phyloP scores from a whole-genome alignment of 1,140 invertebrate genomes.

The Drosophila persimilis region DNA sequence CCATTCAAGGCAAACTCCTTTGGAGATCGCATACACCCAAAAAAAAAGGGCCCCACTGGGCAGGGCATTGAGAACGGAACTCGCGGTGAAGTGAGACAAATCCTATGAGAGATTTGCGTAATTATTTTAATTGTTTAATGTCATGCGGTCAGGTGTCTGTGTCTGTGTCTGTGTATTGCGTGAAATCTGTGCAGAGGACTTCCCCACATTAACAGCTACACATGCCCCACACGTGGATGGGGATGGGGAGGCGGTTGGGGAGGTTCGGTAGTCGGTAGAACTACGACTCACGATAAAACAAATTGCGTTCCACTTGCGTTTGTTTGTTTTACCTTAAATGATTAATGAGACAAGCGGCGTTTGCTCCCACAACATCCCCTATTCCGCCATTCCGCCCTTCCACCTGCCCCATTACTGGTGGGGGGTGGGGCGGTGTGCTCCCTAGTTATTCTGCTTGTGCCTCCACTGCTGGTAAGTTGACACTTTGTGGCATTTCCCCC shows the following conservation, averaged over 20 bases:
- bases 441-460: neutral
- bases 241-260: neutral
- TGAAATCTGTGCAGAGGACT: slow-evolving; percentile 54
- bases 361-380: slow-evolving; percentile 22
- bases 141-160: slow-evolving; percentile 71
- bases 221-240: slow-evolving; percentile 27
- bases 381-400: neutral
- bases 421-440: neutral
- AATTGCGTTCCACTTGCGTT: slow-evolving; percentile 66
- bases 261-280: neutral
- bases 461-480: slow-evolving; percentile 49
- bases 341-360: slow-evolving; percentile 64
- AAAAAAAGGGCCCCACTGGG: neutral
- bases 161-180: slow-evolving; percentile 7
- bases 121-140: slow-evolving; percentile 83
- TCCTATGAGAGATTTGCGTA: slow-evolving; percentile 73
- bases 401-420: neutral
- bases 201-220: slow-evolving; percentile 27
- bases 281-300: slow-evolving; percentile 62
- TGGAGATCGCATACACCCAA: no score
- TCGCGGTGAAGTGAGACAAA: slow-evolving; percentile 57
- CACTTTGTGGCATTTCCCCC: slow-evolving; percentile 48
- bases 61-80: slow-evolving; percentile 10
- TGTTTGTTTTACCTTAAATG: slow-evolving; percentile 64
- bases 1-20: no score